Evolutionary conservation across 1,140 invertebrate species (phyloP), one percentile per base, ranked within the genome.

Genomic region (Calosoma granatense): DNA sequence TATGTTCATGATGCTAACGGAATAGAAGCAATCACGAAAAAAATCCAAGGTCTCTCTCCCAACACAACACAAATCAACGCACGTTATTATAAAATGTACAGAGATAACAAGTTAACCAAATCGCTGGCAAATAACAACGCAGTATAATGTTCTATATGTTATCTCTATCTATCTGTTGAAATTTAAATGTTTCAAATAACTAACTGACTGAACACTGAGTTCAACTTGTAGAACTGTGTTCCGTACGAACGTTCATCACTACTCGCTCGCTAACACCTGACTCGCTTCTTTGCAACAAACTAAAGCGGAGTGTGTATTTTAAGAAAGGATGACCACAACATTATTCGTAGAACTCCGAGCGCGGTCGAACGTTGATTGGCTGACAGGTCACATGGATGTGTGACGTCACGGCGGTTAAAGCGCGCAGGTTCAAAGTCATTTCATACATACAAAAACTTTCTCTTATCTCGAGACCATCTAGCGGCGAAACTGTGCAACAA

Each of bases 261-360:
- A 9, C n/a, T 9, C 26, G n/a, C 26, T 36, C n/a, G 26, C 26
- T 36, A 9, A n/a, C 26, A 36, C 26, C n/a, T 9, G 26, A 36
- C 26, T 6, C 26, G 26, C 6, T 36, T 9, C 26, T 36, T 36
- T n/a, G 26, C 26, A 36, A 36, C 26, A 39, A 26, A 59, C 36
- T 26, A 56, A 60, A 54, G 56, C 57, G 41, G 4, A 47, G 41
- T 53, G n/a, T n/a, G 20, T 63, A 63, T 63, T 63, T 63, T 60
- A 62, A 60, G 62, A 63, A 63, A 55, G 43, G 62, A 60, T 63
- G 60, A 63, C 55, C 60, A 51, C 41, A 62, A 26, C 55, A 57
- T 53, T 26, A 58, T 62, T 63, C 61, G 23, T 41, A 23, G 60
- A 61, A 63, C 47, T 22, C 22, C 54, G 41, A 30, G 2, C 36